Base-by-base conservation (phyloP, 2,888 invertebrate genomes). In the Drosophila pseudotakahashii region DNA sequence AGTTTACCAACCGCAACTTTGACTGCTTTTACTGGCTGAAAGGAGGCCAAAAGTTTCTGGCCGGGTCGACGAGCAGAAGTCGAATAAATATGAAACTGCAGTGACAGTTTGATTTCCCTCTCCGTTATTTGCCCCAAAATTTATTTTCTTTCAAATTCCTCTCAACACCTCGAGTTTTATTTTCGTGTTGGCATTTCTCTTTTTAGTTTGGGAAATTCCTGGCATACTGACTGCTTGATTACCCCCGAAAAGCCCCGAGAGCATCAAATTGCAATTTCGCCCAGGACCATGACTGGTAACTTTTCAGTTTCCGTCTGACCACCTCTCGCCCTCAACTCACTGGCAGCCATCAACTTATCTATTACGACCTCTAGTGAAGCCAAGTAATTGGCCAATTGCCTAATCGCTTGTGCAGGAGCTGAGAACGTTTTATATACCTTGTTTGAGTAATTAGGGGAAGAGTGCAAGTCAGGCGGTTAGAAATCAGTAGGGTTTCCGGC, bases 71-170 rank as follows among this genome's bases (percentile, higher is more conserved):
- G 37, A 1, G 59, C 48, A 42, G 36, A 19, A 42, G 19, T 52
- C 41, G 45, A 72, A 55, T 71, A 71, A 71, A 72, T 71, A 55
- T 72, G 73, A 63, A 72, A 47, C 42, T 57, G 51, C 71, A 72
- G 63, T 57, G 71, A 57, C 71, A 71, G 63, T 63, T 63, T 72
- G 73, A 62, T 70, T 37, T 50, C 19, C 7, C 39, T 44, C 53
- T 23, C n/a, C n/a, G 57, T 11, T 53, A 54, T 44, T 44, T 23
- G 16, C 13, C 47, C n/a, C 30, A 2, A 54, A 57, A 53, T 66
- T 11, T 60, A 48, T 14, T 60, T 53, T 42, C 53, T 44, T 70
- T 53, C 53, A 44, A 70, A 70, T 63, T 51, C 63, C 10, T 52
- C 52, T 73, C 55, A 48, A 72, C 71, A 71, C 71, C 73, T 71